Conservation (phyloP, 1,140 invertebrate genomes). For the Monomorium pharaonis region DNA sequence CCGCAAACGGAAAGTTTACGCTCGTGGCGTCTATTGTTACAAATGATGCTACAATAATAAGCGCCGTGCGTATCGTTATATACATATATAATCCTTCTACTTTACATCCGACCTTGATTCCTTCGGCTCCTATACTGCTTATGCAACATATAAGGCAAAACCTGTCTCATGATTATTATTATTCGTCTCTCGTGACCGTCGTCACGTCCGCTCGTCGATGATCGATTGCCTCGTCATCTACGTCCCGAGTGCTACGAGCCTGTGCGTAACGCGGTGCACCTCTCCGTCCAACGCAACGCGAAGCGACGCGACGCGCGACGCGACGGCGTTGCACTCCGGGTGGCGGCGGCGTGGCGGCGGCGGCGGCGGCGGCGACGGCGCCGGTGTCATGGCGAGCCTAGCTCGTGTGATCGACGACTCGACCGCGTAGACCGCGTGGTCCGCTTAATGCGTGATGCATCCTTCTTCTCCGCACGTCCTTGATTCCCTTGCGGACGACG, state of each 20-base stretch:
- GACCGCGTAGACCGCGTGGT: neutral
- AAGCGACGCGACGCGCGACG: neutral
- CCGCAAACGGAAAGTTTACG: neutral
- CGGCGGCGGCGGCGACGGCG: slow-evolving; percentile 5
- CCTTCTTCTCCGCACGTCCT: neutral
- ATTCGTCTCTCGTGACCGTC: slow-evolving; percentile 16
- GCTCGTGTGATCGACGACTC: neutral
- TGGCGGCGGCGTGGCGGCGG: too few relatives aligned
- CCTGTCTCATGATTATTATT: neutral
- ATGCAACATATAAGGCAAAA: too few relatives aligned
- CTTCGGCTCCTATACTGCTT: too few relatives aligned
- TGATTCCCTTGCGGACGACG: neutral
- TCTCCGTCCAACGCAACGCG: neutral
- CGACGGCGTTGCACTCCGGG: slow-evolving; percentile 11
- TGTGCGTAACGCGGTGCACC: slow-evolving; percentile 2
- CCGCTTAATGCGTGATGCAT: neutral
- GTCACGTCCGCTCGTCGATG: slow-evolving; percentile 6
- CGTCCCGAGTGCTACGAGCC: slow-evolving; percentile 17
- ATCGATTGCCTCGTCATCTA: neutral
- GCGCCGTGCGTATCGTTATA: too few relatives aligned
- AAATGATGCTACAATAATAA: neutral
- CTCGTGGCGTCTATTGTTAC: neutral
- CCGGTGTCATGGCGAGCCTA: slow-evolving; percentile 36
- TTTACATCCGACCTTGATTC: neutral
- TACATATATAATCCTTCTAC: too few relatives aligned